Conservation (phyloP, 2,797 vertebrate species). For the Geotria australis region DNA sequence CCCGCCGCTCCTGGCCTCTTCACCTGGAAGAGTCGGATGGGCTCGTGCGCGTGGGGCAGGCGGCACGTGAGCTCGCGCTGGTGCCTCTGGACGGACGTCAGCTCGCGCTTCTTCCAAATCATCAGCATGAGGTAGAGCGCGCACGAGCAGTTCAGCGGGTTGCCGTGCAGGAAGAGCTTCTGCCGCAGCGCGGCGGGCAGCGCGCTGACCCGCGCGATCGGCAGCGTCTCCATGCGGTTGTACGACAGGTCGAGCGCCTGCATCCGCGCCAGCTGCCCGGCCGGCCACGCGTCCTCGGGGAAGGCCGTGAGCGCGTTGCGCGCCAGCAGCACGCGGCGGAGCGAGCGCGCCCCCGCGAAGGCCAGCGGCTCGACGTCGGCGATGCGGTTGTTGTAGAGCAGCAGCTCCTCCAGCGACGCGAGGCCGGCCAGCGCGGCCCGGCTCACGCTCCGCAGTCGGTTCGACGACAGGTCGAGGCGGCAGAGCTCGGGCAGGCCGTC, state of each 20-base stretch:
- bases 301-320: conserved; percentile 47
- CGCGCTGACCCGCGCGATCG: conserved; percentile 16
- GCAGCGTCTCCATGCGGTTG: conserved; percentile 32
- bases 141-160: conserved; percentile 49
- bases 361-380: conserved; percentile 20
- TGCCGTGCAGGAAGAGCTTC: conserved; percentile 63
- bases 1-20: conserved; percentile 34
- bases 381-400: conserved; percentile 57
- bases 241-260: conserved; percentile 49
- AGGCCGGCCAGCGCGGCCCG: conserved; percentile 30
- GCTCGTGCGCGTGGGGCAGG: no score
- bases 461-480: conserved; percentile 62
- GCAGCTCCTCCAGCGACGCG: conserved; percentile 27
- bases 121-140: conserved; percentile 29
- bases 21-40: conserved; percentile 25
- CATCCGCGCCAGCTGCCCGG: conserved; percentile 6
- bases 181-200: conserved; percentile 27
- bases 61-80: conserved; percentile 29
- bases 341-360: conserved; percentile 16
- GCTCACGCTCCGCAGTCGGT: conserved; percentile 20
- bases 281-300: conserved; percentile 21
- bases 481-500: conserved; percentile 25
- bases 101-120: conserved; percentile 27
- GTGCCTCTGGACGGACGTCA: conserved; percentile 30
- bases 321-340: conserved; percentile 45